Evolutionary conservation across 2,888 invertebrate species (phyloP), one percentile per base, ranked within the genome.

Genomic region (Hypolimnas misippus): DNA sequence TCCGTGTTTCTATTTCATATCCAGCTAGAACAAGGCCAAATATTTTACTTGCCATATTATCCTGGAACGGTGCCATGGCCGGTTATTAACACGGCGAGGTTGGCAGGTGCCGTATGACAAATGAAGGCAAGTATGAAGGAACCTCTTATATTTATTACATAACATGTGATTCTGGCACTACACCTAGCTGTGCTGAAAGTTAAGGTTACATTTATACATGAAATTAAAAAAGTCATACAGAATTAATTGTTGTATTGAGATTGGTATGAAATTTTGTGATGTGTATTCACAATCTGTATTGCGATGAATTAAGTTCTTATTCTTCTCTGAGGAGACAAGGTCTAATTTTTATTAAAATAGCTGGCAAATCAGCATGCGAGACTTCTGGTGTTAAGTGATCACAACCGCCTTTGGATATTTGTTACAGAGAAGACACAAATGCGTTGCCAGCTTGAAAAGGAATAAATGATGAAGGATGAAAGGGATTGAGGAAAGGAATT

Each of bases 111-210:
- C 76, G 76, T 74, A 78, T 88, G 89, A 90, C 89, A 89, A 90
- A 90, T 89, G 89, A 89, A 87, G 49, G 87, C 84, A 76, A 76
- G 69, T 77, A 87, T 87, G 86, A 87, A 82, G 79, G 81, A 82
- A 83, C 79, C 82, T 55, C 56, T 40, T 59, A 66, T 66, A 68
- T 68, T 66, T 65, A 65, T 63, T 54, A 60, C 29, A 49, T 49
- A 49, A 29, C 49, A 49, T 29, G 49, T 49, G 49, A 49, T 49
- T 49, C 29, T 49, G 49, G 49, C 49, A 29, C 29, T 29, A 49
- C 29, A 49, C 49, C 49, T 49, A 5, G 25, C n/a, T 46, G 8
- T n/a, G 29, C 7, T 29, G 29, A 29, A 49, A 14, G n/a, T 1
- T 19, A 21, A 3, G 10, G 7, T 35, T 2, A 4, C 35, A n/a